phyloP scores from a whole-genome alignment of 2,888 invertebrate species.

The Xanthia togata region DNA sequence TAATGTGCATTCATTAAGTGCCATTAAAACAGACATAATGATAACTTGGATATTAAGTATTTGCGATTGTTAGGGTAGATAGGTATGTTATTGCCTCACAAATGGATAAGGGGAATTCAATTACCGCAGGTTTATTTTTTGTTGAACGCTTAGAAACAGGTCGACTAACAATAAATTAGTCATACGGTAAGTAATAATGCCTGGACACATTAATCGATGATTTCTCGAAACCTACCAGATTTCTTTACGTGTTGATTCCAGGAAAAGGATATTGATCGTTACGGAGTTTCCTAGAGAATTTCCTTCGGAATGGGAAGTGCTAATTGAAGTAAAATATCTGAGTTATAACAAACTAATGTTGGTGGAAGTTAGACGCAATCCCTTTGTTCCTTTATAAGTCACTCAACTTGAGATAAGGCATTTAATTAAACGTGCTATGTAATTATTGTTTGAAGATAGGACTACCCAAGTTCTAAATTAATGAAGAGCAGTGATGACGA shows the following conservation, averaged over 20 bases:
- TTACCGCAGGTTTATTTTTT: conserved; percentile 14
- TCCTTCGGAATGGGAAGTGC: conserved; percentile 55
- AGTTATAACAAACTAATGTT: conserved; percentile 13
- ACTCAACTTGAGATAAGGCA: conserved; percentile 55
- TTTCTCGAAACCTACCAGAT: conserved; percentile 32
- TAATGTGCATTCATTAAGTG: background rate
- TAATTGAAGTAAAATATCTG: conserved; percentile 34
- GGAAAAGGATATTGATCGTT: conserved; percentile 58
- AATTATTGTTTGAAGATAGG: conserved; percentile 46
- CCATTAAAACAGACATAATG: background rate
- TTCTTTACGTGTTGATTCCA: conserved; percentile 34
- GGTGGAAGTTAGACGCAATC: conserved; percentile 28
- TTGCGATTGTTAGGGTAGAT: background rate
- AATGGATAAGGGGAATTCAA: background rate
- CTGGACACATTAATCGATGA: conserved; percentile 31
- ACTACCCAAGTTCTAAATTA: background rate
- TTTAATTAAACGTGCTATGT: conserved; percentile 42
- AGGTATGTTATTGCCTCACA: background rate
- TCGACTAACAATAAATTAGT: conserved; percentile 14
- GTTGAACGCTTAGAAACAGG: background rate
- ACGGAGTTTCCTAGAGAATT: conserved; percentile 47
- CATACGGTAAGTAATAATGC: background rate
- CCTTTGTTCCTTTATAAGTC: conserved; percentile 46
- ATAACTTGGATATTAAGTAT: background rate
- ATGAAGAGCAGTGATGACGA: background rate